phyloP scores from a whole-genome alignment of 2,888 invertebrate genomes.

The Parochlus steinenii region DNA sequence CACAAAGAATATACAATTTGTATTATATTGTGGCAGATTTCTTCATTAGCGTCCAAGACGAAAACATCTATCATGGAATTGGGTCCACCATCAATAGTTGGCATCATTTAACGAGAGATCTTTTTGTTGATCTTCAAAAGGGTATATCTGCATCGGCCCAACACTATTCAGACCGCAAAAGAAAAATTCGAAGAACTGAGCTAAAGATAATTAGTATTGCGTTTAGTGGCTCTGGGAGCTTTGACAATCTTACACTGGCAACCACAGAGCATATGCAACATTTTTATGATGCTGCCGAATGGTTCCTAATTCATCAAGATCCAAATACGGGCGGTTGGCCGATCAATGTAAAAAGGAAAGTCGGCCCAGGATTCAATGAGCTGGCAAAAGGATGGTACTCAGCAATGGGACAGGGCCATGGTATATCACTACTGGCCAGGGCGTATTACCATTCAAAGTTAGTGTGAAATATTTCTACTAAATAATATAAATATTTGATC shows the following conservation, averaged over 20 bases:
- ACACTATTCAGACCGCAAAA: constrained; percentile 30
- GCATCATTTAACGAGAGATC: constrained; percentile 70
- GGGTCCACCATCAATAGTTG: constrained; percentile 45
- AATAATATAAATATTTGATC: too few relatives aligned
- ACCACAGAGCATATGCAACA: constrained; percentile 77
- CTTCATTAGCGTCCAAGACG: constrained; percentile 54
- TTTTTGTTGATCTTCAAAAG: constrained; percentile 82
- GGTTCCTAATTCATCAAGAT: constrained; percentile 82
- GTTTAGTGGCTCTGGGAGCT: constrained; percentile 51
- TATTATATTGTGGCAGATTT: constrained; percentile 67
- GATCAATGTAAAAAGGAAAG: constrained; percentile 66
- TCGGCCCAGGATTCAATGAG: constrained; percentile 55
- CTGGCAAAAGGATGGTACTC: constrained; percentile 87
- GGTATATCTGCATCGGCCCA: constrained; percentile 59
- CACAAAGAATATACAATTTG: constrained; percentile 58
- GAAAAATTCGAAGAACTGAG: constrained; percentile 27
- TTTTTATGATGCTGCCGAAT: constrained; percentile 83
- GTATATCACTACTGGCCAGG: constrained; percentile 81
- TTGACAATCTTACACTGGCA: constrained; percentile 63
- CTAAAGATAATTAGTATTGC: constrained; percentile 44
- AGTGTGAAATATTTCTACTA: too few relatives aligned
- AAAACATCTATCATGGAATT: constrained; percentile 76
- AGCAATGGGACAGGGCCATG: constrained; percentile 98
- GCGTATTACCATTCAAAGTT: constrained; percentile 76
- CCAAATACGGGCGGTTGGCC: constrained; percentile 79